These are phyloP conservation scores for Grallaria varia DNA, from an alignment of 2,113 vertebrate species.

Conservation along the genomic window DNA sequence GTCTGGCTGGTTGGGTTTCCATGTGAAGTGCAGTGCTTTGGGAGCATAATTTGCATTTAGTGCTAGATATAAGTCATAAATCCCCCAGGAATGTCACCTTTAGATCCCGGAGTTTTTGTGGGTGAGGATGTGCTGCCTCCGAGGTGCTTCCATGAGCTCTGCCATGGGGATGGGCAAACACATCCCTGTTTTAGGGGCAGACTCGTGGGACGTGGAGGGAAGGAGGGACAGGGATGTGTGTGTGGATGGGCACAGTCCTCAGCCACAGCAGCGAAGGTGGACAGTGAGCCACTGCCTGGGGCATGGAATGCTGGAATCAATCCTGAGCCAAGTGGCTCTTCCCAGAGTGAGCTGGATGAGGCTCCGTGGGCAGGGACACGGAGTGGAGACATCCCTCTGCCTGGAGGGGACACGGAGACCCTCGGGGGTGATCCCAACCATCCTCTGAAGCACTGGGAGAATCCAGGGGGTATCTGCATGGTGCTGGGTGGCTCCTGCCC, in stretches of 20 bases:
- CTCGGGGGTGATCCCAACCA: not conserved
- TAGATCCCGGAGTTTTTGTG: not conserved
- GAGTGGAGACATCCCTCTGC: not conserved
- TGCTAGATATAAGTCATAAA: not conserved
- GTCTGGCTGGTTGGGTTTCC: not conserved
- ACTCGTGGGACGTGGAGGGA: accelerated
- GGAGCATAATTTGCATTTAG: not conserved
- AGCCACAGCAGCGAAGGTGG: not conserved
- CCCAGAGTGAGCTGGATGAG: accelerated
- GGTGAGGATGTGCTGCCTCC: not conserved
- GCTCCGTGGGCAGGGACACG: accelerated
- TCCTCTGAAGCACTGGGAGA: not conserved
- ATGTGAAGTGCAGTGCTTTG: not conserved
- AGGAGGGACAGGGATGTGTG: not conserved
- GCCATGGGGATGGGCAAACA: not conserved
- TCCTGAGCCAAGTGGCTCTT: not conserved
- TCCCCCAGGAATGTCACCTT: not conserved
- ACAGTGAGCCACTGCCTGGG: not conserved
- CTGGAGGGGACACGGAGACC: not conserved
- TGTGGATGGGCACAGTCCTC: not conserved
- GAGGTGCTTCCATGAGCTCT: not conserved
- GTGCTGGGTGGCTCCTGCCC: not conserved
- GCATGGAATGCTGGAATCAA: not conserved
- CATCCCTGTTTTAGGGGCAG: not conserved
- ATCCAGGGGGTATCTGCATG: too few species aligned